Percentiles rank a stretch among this genome's conserved stretches.
These are phyloP conservation scores for Gallinago media DNA, from an alignment of 2,113 vertebrate genomes.

Conservation along the genomic window DNA sequence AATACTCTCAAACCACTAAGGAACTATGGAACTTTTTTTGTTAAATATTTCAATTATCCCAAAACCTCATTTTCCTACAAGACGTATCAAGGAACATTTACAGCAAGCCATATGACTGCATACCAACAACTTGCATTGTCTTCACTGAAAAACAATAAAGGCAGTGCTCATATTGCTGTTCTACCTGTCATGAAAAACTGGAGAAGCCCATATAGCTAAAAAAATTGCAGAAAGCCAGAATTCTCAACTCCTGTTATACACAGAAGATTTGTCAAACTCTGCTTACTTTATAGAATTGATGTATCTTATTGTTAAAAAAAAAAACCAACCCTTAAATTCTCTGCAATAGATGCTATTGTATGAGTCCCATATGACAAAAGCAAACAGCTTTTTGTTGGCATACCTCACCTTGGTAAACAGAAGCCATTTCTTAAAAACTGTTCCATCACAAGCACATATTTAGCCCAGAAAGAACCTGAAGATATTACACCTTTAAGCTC, in stretches of 20 bases:
- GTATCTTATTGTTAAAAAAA: neutral
- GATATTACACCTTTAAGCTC: neutral
- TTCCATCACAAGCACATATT: neutral
- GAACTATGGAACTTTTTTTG: neutral
- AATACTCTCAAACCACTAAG: neutral
- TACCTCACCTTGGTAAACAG: neutral
- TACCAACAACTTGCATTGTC: neutral
- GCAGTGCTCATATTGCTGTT: neutral
- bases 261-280: neutral
- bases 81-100: neutral
- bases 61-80: neutral
- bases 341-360: neutral
- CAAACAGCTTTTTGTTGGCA: neutral
- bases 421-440: neutral
- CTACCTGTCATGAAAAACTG: neutral
- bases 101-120: neutral
- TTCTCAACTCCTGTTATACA: neutral
- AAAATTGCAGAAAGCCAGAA: neutral
- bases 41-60: neutral
- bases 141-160: neutral
- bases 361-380: neutral
- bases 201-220: neutral
- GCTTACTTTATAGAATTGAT: neutral
- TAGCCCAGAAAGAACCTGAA: neutral
- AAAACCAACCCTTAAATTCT: neutral